Base-by-base conservation (phyloP, 2,113 vertebrate species). In the Hippocampus comes region DNA sequence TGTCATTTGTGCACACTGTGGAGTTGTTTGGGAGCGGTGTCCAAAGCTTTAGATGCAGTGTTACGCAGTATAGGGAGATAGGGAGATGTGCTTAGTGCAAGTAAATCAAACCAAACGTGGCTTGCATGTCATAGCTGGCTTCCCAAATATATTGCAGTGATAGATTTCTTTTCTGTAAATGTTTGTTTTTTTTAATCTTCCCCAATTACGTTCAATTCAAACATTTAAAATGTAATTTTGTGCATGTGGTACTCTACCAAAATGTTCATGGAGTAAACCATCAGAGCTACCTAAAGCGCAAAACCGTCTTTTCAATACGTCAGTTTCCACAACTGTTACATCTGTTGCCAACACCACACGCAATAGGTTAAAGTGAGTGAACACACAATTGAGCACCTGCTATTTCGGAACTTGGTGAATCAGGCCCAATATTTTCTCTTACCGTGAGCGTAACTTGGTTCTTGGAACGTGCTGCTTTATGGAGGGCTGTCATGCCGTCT, bases 401-500 rank as follows among this genome's bases (percentile, higher is more conserved):
- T 25, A 30, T 60, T 60, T 60, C 2, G 14, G 8, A n/a, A 21
- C 30, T 63, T 38, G 20, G 17, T 56, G n/a, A 56, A 56, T 23
- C 53, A 56, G 49, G 11, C 56, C 11, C 56, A 12, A 9, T 30
- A 48, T 23, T 23, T 6, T 34, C 9, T 68, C 48, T 70, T 88
- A 99, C 97, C 95, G 88, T 94, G 12, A 99, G 94, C 0, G 93
- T 88, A 14, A 84, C 67, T 64, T 92, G 94, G 87, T 95, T 98
- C 86, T 94, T 94, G 75, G 94, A 84, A 4, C 94, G 86, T 0
- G 95, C 95, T 0, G 97, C 97, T 87, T 95, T 96, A 90, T 99
- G 97, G 43, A 99, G 88, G 17, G 95, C 92, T 0, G 97, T 99
- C 94, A 98, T 94, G 5, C 97, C 97, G 0, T 98, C 96, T 75